A percentile compares a stretch with the other conserved stretches of the same genome.
Conservation (phyloP, 1,140 invertebrate species). For the Tetramorium simillimum region DNA sequence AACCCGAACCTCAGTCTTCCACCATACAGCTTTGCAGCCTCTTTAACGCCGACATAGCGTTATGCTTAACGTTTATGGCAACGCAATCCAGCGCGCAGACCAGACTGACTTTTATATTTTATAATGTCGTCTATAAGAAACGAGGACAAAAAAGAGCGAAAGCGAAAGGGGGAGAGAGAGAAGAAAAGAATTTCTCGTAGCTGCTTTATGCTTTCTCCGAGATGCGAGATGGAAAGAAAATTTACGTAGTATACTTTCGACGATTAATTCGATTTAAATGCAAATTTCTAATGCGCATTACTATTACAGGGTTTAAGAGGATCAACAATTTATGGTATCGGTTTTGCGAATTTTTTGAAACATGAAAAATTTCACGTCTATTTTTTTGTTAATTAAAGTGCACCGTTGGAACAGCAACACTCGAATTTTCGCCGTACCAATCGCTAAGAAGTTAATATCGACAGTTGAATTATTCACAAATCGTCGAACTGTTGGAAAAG, state of each 20-base stretch:
- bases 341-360: not conserved
- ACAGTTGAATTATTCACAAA: slow-evolving; percentile 32
- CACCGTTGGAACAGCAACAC: not conserved
- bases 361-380: not conserved
- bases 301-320: not conserved
- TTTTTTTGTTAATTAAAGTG: not conserved
- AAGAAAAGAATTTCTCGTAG: not conserved
- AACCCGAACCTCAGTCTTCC: slow-evolving; percentile 18
- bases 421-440: not conserved
- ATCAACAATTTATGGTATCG: not conserved
- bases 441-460: slow-evolving; percentile 10
- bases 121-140: slow-evolving; percentile 47
- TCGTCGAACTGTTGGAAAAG: slow-evolving; percentile 8
- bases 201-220: not conserved
- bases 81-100: not conserved
- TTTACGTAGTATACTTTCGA: slow-evolving; percentile 12
- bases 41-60: slow-evolving; percentile 62
- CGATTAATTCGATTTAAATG: not conserved
- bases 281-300: not conserved
- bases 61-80: slow-evolving; percentile 66
- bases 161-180: not conserved
- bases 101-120: slow-evolving; percentile 71
- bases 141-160: not conserved
- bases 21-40: slow-evolving; percentile 41
- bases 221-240: not conserved